Evolutionary conservation across 2,888 invertebrate genomes (phyloP), one percentile per base, ranked within the genome.

Genomic region (Agrenia bidenticulata): DNA sequence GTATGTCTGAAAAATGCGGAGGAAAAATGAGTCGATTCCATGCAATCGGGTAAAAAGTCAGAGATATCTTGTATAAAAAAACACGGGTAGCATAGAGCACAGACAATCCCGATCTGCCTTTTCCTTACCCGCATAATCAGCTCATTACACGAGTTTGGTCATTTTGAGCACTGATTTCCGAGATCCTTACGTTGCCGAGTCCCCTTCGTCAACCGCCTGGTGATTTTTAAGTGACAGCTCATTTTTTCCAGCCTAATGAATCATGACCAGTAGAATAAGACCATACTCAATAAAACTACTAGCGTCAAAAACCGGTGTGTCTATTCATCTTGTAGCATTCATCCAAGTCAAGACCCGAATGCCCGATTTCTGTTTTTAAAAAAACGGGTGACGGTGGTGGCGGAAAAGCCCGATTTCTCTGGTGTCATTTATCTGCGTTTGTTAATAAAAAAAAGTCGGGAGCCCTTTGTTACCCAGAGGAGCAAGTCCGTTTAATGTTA

Each of bases 101-200:
- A 41, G 41, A 21, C 45, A 42, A 58, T 32, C 32, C 26, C 49
- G 21, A 55, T 24, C 24, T 56, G 32, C 32, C 54, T 37, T 27
- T 41, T 27, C 17, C 42, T 45, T 63, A 53, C 61, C 68, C 69
- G 69, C 69, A 69, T 69, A 69, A 69, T 69, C 69, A 66, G 66
- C 69, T 69, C 69, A 69, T 69, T 69, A 69, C 63, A 60, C 58
- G 66, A 68, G 61, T 64, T 65, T 61, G 69, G 69, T 69, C 69
- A 69, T 69, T 69, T 68, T 58, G 32, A 32, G 32, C 5, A 32
- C 5, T 11, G 32, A 32, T 32, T 32, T 32, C 32, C 32, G 32
- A 32, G 32, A 32, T 32, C 32, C 32, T 32, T 32, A 32, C 11
- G 11, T 11, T 7, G 32, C 5, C 32, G 5, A 32, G 5, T 11